Percentiles rank a stretch among this genome's conserved stretches.
Evolutionary conservation across 2,888 invertebrate species (phyloP).

Genomic region (Lepidochrysops patricia): DNA sequence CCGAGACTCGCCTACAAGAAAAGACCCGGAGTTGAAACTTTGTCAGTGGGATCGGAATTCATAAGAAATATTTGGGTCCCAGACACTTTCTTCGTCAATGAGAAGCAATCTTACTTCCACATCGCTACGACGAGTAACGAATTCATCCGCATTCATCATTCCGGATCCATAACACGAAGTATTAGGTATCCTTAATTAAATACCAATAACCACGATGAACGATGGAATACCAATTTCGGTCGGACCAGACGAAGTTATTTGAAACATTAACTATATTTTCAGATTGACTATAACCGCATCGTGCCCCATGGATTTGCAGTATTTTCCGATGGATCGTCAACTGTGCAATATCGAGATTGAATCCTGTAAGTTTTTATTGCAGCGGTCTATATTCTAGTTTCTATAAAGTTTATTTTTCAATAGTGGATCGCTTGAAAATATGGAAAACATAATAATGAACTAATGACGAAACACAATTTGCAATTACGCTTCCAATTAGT

Average conservation of each 20-base stretch:
- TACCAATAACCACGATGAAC: background rate
- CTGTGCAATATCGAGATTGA: slow-evolving; percentile 96
- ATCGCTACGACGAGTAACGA: slow-evolving; percentile 99
- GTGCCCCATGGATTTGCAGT: slow-evolving; percentile 96
- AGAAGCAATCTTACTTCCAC: slow-evolving; percentile 99
- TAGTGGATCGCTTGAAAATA: slow-evolving; percentile 20
- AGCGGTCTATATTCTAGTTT: background rate
- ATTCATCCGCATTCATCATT: slow-evolving; percentile 96
- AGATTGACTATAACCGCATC: slow-evolving; percentile 96
- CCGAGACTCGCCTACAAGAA: slow-evolving; percentile 93
- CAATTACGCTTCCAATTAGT: slow-evolving; percentile 39
- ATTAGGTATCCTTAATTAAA: slow-evolving; percentile 80
- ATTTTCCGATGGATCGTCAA: slow-evolving; percentile 97
- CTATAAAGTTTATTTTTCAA: slow-evolving; percentile 1
- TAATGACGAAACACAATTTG: slow-evolving; percentile 20
- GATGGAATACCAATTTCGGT: slow-evolving; percentile 10
- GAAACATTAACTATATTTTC: slow-evolving; percentile 41
- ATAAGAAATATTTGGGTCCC: slow-evolving; percentile 99
- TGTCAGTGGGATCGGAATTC: slow-evolving; percentile 95
- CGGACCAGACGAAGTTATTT: background rate
- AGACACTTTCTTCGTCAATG: slow-evolving; percentile 99
- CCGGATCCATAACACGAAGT: slow-evolving; percentile 94
- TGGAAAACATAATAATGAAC: slow-evolving; percentile 11
- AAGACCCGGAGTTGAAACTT: slow-evolving; percentile 89
- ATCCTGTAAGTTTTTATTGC: slow-evolving; percentile 87